A percentile compares a stretch with the other conserved stretches of the same genome.
Evolutionary conservation across 2,113 vertebrate species (phyloP).

Genomic region (Pristiophorus japonicus): DNA sequence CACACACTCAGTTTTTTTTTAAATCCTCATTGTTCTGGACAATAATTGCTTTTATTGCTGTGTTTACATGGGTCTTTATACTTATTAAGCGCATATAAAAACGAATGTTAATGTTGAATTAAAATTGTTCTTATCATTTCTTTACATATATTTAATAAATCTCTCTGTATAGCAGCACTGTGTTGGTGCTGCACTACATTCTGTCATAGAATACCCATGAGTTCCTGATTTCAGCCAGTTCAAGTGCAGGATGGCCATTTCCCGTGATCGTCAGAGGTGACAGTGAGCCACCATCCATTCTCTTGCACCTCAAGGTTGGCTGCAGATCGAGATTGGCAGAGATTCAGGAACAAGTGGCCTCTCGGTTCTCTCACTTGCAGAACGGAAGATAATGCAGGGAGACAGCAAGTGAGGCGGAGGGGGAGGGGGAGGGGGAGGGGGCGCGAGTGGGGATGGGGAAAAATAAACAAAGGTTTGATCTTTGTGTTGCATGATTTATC

Average conservation of each 20-base stretch:
- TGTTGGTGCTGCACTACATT: not conserved
- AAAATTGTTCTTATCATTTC: not conserved
- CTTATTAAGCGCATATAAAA: not conserved
- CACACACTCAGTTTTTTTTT: not conserved
- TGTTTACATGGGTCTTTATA: not conserved
- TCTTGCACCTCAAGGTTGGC: not conserved
- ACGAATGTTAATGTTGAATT: not conserved
- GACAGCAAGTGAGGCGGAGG: too few relatives aligned
- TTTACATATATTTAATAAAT: not conserved
- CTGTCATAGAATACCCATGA: not conserved
- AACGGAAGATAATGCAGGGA: not conserved
- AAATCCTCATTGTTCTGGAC: not conserved
- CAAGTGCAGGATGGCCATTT: not conserved
- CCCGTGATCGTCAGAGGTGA: not conserved
- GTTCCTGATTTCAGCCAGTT: not conserved
- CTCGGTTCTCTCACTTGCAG: constrained; percentile 3
- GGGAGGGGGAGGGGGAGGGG: not conserved
- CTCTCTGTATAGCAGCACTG: not conserved
- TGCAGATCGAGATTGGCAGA: not conserved
- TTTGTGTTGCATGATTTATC: not conserved
- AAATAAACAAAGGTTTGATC: not conserved
- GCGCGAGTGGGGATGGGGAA: too few relatives aligned
- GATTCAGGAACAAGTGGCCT: constrained; percentile 7
- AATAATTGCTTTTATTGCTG: not conserved
- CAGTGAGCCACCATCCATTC: not conserved